A percentile compares a stretch with the other conserved stretches of the same genome.
Conservation (phyloP, 53 echinoderm and acorn worm genomes). For the Stichopus horrens region DNA sequence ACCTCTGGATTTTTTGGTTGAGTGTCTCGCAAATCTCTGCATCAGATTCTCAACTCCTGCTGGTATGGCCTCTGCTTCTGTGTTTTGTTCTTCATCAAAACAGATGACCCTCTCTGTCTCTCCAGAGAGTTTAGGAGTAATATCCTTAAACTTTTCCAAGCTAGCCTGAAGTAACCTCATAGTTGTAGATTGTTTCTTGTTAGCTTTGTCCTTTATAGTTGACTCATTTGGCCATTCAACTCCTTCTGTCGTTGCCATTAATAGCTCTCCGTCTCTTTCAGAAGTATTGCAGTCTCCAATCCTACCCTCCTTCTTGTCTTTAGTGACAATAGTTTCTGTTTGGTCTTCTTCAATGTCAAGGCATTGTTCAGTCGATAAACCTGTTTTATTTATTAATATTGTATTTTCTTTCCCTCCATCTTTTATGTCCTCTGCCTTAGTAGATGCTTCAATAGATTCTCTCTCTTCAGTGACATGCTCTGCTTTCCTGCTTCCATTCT, state of each 20-base stretch:
- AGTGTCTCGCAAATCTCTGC: constrained; percentile 77
- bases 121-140: constrained; percentile 81
- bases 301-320: too few species aligned
- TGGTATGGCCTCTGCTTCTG: constrained; percentile 42
- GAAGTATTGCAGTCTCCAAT: too few species aligned
- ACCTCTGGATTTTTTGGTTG: constrained; percentile 35
- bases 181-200: constrained; percentile 33
- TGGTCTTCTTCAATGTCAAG: not conserved
- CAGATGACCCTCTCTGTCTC: constrained; percentile 57
- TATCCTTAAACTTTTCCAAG: constrained; percentile 63
- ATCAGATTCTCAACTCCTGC: constrained; percentile 69
- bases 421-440: not conserved
- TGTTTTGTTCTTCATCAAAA: constrained; percentile 62
- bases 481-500: not conserved
- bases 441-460: not conserved
- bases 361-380: not conserved
- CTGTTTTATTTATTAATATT: not conserved
- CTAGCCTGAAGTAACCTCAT: constrained; percentile 74
- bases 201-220: not conserved
- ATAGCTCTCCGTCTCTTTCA: too few species aligned
- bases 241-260: not conserved
- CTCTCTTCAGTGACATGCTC: not conserved
- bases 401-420: not conserved
- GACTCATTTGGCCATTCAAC: not conserved
- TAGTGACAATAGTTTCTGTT: too few species aligned